Percentiles rank a stretch among this genome's conserved stretches.
phyloP scores from a whole-genome alignment of 2,888 invertebrate genomes.

The Helicoverpa assulta region DNA sequence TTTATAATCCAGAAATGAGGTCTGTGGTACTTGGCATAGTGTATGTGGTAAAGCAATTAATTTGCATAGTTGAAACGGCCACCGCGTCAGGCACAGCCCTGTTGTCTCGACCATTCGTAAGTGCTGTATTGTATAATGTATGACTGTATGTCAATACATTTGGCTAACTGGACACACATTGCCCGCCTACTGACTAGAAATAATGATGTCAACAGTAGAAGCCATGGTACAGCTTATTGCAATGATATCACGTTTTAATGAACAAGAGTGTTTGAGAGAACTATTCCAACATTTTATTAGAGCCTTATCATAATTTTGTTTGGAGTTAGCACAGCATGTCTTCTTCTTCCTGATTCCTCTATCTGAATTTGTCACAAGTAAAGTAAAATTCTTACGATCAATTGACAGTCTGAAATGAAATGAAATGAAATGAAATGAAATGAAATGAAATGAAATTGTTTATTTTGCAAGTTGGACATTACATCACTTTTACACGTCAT shows the following conservation, averaged over 20 bases:
- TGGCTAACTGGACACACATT: constrained; percentile 43
- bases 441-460: too few relatives aligned
- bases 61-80: constrained; percentile 79
- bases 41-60: constrained; percentile 75
- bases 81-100: constrained; percentile 63
- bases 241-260: background rate
- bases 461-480: too few relatives aligned
- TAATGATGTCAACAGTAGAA: constrained; percentile 12
- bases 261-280: too few relatives aligned
- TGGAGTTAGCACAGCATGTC: too few relatives aligned
- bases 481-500: too few relatives aligned
- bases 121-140: constrained; percentile 53
- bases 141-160: constrained; percentile 51
- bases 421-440: too few relatives aligned
- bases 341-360: too few relatives aligned
- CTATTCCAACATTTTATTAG: too few relatives aligned
- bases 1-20: constrained; percentile 64
- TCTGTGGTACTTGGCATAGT: constrained; percentile 65
- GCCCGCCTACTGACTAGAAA: constrained; percentile 2
- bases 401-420: too few relatives aligned
- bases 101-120: constrained; percentile 53
- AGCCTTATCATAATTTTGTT: too few relatives aligned
- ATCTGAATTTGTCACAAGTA: too few relatives aligned
- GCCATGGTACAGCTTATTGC: background rate
- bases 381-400: too few relatives aligned